Conservation (phyloP, 2,888 invertebrate species). For the Drosophila robusta region DNA sequence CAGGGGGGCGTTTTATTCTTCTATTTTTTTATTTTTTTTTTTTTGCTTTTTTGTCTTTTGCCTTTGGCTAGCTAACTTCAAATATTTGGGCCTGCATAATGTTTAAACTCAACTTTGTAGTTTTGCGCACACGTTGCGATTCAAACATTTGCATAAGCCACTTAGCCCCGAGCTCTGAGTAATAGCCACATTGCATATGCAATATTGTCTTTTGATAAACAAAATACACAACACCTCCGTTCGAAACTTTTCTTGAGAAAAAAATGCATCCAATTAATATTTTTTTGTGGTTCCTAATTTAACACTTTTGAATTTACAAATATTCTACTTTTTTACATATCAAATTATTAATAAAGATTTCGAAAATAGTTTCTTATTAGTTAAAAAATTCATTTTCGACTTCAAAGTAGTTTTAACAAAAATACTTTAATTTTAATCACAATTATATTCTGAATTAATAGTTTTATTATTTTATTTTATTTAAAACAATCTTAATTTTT, state of each 20-base stretch:
- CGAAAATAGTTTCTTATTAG: no score
- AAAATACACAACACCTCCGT: not conserved
- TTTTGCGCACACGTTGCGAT: conserved; percentile 27
- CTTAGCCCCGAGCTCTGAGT: conserved; percentile 22
- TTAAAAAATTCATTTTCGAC: no score
- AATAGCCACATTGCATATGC: conserved; percentile 23
- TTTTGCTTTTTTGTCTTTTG: conserved; percentile 41
- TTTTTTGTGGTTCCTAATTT: no score
- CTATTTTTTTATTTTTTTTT: no score
- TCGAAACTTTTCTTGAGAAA: not conserved
- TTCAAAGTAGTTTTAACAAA: no score
- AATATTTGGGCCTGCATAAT: conserved; percentile 58
- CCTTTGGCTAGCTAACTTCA: conserved; percentile 42
- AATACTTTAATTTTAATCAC: no score
- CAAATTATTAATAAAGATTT: no score
- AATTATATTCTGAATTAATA: no score
- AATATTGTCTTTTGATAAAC: not conserved
- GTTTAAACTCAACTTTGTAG: conserved; percentile 43
- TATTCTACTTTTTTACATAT: no score
- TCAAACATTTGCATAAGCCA: conserved; percentile 69
- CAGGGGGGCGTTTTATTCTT: not conserved
- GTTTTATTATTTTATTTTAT: not conserved
- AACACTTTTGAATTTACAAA: no score
- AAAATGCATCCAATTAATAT: no score
- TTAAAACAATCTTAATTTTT: not conserved